Base-by-base conservation (phyloP, 2,113 vertebrate genomes). In the Phainopepla nitens region DNA sequence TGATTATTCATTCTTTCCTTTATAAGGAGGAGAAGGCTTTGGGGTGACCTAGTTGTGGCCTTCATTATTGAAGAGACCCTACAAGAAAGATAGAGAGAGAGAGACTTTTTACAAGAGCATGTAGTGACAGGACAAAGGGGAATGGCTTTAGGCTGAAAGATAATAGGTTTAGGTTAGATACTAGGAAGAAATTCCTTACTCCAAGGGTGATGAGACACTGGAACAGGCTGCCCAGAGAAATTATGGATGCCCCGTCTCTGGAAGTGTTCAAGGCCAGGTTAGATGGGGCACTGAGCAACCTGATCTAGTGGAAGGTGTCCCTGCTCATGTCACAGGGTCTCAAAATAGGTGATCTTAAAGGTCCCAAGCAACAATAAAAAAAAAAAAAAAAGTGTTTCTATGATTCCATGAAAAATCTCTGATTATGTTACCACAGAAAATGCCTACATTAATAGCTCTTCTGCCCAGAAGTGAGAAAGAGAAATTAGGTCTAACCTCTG, bases 311-410 rank as follows among this genome's bases (percentile, higher is more conserved):
- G 13, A 39, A 51, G 4, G 3, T 45, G 23, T n/a, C 28, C 16
- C 20, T 58, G 8, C 22, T 42, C 6, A 25, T n/a, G 16, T 17
- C 33, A n/a, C 0, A 0, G 11, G 5, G 7, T 31, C 33, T 60
- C 19, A 33, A 60, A 75, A 75, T 2, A 53, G 28, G 5, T 39
- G 11, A 18, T n/a, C 11, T 53, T 68, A 68, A 29, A 31, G 15
- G 5, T 53, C n/a, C n/a, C n/a, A n/a, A n/a, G n/a, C n/a, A n/a
- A n/a, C n/a, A n/a, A n/a, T n/a, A n/a, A n/a, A n/a, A n/a, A n/a
- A n/a, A n/a, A n/a, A n/a, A n/a, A n/a, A n/a, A n/a, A n/a, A n/a
- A n/a, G n/a, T n/a, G n/a, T n/a, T n/a, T n/a, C 16, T 18, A 4
- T 39, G 33, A 41, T 60, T 47, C 24, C 16, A 47, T 25, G 16